Conservation (phyloP, 1,140 invertebrate genomes). For the Oscheius sp. region DNA sequence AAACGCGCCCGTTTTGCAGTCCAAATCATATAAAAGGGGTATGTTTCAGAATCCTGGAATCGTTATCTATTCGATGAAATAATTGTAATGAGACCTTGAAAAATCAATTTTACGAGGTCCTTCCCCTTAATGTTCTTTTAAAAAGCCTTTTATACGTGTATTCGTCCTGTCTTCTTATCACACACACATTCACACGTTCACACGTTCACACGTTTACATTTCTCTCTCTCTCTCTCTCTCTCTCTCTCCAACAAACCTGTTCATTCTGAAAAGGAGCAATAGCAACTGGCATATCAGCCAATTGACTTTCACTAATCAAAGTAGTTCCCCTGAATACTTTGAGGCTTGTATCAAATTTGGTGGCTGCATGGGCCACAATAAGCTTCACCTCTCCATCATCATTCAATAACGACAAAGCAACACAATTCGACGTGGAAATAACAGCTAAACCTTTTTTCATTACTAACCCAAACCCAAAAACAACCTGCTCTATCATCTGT, state of each 20-base stretch:
- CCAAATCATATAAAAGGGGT: no score
- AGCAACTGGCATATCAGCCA: background rate
- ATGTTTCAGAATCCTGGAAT: no score
- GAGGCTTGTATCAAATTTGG: background rate
- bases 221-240: background rate
- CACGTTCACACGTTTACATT: no score
- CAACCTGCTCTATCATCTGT: background rate
- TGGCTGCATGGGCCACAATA: background rate
- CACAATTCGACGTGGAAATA: background rate
- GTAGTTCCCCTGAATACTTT: background rate
- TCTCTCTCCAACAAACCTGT: background rate
- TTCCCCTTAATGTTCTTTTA: no score
- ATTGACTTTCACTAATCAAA: background rate
- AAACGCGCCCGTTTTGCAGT: no score
- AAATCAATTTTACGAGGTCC: no score
- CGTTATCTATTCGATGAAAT: no score
- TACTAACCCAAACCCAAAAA: background rate
- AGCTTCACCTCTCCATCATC: conserved; percentile 1
- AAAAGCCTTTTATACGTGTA: no score
- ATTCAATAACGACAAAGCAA: background rate
- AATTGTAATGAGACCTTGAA: no score
- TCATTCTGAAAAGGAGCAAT: background rate
- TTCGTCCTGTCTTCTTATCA: no score
- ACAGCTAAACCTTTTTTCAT: background rate
- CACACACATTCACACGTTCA: no score